These are phyloP conservation scores for Bradypodion ventrale DNA, from an alignment of 2,797 vertebrate species.

Conservation along the genomic window DNA sequence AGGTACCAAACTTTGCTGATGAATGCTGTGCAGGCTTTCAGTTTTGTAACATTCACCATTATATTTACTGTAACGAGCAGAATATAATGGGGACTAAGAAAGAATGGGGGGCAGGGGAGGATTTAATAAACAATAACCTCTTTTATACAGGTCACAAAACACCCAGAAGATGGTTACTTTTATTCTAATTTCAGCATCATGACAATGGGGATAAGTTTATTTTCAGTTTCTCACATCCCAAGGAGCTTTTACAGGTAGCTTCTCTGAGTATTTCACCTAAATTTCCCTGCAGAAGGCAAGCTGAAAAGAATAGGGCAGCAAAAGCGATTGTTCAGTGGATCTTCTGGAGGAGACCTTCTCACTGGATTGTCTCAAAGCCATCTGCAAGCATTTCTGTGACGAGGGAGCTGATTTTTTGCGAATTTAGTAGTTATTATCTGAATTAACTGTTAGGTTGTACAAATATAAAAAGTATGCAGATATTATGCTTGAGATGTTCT, in stretches of 20 bases:
- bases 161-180: conserved; percentile 32
- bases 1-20: neutral
- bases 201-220: conserved; percentile 19
- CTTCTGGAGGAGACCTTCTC: neutral
- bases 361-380: neutral
- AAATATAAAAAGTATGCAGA: neutral
- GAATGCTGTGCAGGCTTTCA: neutral
- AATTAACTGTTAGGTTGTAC: no score
- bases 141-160: conserved; percentile 7
- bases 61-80: conserved; percentile 14
- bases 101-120: neutral
- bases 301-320: neutral
- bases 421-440: neutral
- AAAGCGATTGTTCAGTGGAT: neutral
- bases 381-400: neutral
- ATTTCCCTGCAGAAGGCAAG: neutral
- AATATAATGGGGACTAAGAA: conserved; percentile 29
- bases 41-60: neutral
- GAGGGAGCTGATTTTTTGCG: neutral
- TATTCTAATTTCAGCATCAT: conserved; percentile 8
- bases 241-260: neutral
- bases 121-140: conserved; percentile 35
- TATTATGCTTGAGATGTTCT: neutral
- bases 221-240: neutral
- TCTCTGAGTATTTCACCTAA: neutral